Evolutionary conservation across 2,888 invertebrate species (phyloP).

Genomic region (Ophonus ardosiacus): DNA sequence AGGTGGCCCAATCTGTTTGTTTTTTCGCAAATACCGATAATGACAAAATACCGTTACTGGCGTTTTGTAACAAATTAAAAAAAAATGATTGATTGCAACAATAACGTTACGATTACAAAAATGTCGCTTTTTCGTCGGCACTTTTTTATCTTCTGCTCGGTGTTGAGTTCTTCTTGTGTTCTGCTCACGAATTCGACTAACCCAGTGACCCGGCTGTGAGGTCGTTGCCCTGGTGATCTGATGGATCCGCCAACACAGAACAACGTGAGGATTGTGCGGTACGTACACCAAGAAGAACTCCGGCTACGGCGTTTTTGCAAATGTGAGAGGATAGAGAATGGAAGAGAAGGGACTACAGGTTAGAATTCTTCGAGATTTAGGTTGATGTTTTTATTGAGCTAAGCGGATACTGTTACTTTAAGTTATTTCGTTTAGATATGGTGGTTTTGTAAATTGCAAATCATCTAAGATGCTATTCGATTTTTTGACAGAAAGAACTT

Average conservation of each 20-base stretch:
- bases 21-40: too few relatives aligned
- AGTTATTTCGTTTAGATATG: neutral
- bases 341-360: neutral
- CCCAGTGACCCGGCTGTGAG: slow-evolving; percentile 32
- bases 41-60: too few relatives aligned
- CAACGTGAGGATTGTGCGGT: neutral
- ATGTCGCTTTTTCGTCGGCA: neutral
- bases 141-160: neutral
- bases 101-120: neutral
- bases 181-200: slow-evolving; percentile 30
- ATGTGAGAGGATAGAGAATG: neutral
- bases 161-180: neutral
- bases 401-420: neutral
- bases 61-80: too few relatives aligned
- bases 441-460: neutral
- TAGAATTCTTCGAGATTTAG: neutral
- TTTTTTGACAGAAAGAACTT: neutral
- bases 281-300: neutral
- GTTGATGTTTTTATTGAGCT: neutral
- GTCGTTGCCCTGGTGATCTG: slow-evolving; percentile 18
- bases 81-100: too few relatives aligned
- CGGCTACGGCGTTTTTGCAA: neutral
- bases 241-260: slow-evolving; percentile 21
- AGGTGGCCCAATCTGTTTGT: too few relatives aligned
- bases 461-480: neutral